phyloP scores from a whole-genome alignment of 2,888 invertebrate genomes.

The Cenopis cana region DNA sequence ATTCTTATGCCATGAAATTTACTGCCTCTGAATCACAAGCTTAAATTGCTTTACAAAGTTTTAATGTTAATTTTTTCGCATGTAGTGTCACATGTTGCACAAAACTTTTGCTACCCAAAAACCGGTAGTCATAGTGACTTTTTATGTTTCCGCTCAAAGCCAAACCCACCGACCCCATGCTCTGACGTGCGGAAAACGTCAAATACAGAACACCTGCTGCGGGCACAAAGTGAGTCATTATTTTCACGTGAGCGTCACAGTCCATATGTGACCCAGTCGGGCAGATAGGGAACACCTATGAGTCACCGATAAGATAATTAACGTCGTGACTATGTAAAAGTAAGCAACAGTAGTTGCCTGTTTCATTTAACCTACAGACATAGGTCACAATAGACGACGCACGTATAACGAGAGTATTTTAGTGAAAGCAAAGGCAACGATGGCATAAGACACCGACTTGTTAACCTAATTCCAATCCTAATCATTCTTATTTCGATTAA shows the following conservation, averaged over 20 bases:
- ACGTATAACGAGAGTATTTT: background rate
- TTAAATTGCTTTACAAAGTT: too few species aligned
- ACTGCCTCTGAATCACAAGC: background rate
- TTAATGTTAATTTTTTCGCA: too few species aligned
- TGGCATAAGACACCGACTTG: background rate
- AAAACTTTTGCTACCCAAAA: conserved; percentile 11
- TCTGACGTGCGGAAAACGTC: conserved; percentile 42
- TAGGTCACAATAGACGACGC: background rate
- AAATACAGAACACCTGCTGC: conserved; percentile 53
- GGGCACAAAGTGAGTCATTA: conserved; percentile 53
- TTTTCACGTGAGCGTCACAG: conserved; percentile 53
- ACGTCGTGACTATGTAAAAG: conserved; percentile 19
- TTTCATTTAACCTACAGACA: background rate
- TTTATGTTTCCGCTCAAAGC: conserved; percentile 29
- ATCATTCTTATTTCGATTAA: too few species aligned
- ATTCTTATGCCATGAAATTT: background rate
- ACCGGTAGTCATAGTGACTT: conserved; percentile 12
- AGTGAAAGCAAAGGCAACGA: background rate
- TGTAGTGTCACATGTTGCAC: background rate
- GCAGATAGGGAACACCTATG: conserved; percentile 44
- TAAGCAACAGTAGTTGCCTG: background rate
- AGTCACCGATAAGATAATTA: conserved; percentile 42
- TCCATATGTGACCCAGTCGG: conserved; percentile 52
- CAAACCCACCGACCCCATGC: conserved; percentile 29
- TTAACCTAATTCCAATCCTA: background rate